Conservation (phyloP, 2,797 vertebrate species). For the Platalea minor region DNA sequence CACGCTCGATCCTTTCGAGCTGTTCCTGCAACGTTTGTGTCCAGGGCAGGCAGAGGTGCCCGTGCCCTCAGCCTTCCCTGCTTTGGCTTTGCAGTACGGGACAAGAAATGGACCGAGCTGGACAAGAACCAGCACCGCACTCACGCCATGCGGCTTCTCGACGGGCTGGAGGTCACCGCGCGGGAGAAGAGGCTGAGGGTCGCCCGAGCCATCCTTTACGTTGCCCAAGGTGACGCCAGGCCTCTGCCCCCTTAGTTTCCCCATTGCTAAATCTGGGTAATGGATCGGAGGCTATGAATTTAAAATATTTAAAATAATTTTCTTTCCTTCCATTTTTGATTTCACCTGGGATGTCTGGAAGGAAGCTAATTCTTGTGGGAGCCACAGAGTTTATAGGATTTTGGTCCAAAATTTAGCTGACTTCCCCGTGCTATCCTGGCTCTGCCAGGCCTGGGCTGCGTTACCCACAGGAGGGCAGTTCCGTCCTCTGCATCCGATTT, state of each 20-base stretch:
- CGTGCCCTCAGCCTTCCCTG: not conserved
- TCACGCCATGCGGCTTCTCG: conserved; percentile 92
- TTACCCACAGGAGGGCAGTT: not conserved
- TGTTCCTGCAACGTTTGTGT: not conserved
- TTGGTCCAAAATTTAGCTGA: not conserved
- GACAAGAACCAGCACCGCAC: conserved; percentile 88
- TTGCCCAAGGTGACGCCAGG: conserved; percentile 84
- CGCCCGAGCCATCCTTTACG: conserved; percentile 92
- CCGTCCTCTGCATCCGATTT: not conserved
- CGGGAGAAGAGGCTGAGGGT: conserved; percentile 90
- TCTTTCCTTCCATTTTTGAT: not conserved
- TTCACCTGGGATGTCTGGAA: not conserved
- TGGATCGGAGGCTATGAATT: not conserved
- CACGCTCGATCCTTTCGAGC: not conserved
- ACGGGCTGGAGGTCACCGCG: conserved; percentile 90
- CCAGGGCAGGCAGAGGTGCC: not conserved
- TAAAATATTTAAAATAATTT: not conserved
- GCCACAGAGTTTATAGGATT: not conserved
- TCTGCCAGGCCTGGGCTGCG: rapidly evolving
- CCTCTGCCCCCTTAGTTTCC: not conserved
- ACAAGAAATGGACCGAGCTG: conserved; percentile 90
- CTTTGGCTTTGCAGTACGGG: conserved; percentile 79
- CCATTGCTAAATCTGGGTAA: not conserved
- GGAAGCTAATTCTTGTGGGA: rapidly evolving
- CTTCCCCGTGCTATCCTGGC: rapidly evolving